Conservation (phyloP, 2,113 vertebrate species). For the Tragelaphus buxtoni region DNA sequence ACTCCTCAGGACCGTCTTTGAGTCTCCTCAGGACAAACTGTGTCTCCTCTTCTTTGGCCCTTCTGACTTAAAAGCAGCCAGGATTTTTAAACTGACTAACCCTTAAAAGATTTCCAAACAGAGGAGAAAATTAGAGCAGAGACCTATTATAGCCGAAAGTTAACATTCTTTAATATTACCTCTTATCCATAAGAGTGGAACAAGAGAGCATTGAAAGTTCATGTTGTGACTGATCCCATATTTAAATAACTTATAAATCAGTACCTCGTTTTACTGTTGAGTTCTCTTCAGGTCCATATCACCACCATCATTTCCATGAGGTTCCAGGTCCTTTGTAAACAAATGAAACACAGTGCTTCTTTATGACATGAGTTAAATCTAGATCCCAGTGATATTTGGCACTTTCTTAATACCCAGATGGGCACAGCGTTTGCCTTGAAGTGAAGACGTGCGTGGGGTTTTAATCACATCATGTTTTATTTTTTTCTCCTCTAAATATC, state of each 20-base stretch:
- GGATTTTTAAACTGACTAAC: background rate
- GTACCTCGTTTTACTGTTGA: background rate
- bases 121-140: background rate
- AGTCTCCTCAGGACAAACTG: background rate
- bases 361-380: constrained; percentile 36
- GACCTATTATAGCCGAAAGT: background rate
- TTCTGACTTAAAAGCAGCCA: background rate
- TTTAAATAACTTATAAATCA: background rate
- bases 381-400: constrained; percentile 36
- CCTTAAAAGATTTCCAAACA: background rate
- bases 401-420: constrained; percentile 50
- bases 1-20: background rate
- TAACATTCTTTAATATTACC: background rate
- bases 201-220: background rate
- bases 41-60: background rate
- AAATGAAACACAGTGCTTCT: background rate
- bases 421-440: constrained; percentile 25
- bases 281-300: background rate
- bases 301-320: background rate
- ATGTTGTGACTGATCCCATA: background rate
- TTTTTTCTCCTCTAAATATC: constrained; percentile 49
- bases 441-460: constrained; percentile 48
- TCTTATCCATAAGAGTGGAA: background rate
- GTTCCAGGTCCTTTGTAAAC: constrained; percentile 41
- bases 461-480: constrained; percentile 57